Evolutionary conservation across 2,888 invertebrate genomes (phyloP), one percentile per base, ranked within the genome.

Genomic region (Diplazon laetatorius): DNA sequence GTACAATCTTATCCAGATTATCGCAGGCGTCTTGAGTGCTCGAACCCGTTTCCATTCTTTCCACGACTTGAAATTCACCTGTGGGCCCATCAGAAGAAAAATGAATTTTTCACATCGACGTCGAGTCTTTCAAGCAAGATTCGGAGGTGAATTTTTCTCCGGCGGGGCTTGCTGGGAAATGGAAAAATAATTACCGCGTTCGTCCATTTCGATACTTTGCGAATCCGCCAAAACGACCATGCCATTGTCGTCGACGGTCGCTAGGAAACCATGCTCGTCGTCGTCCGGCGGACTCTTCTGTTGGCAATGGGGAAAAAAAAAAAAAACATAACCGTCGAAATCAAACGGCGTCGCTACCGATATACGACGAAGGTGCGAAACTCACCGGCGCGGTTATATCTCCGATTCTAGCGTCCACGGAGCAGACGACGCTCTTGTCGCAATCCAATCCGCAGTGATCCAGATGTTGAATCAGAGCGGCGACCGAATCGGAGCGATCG

Each of bases 381-480:
- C 30, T 30, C 30, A 30, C 30, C 30, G 10, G 10, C 10, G 12
- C 3, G 10, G 10, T 12, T n/a, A 42, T 42, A 2, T 42, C 10
- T 12, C 2, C 10, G 10, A 3, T 10, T 10, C 42, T 2, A 12
- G 2, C 10, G 10, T 42, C 74, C 20, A 82, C 80, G 9, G 73
- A 57, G 57, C 78, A 85, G 57, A 78, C 74, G 46, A 74, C 81
- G 30, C 59, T 57, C 39, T 14, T 37, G 9, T 84, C 82, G 0
- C 69, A 14, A 0, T 52, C 76, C 42, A 84, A 82, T 12, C 89
- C 88, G 66, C 90, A 91, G 9, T 80, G 84, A 82, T 92, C 93
- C 79, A 95, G 90, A 89, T 95, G 95, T 63, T 93, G 92, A 79
- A 93, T 92, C 52, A 95, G 91, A 55, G 92, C 92, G 62, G 91